These are phyloP conservation scores for Caiman crocodilus DNA, from an alignment of 2,797 vertebrate species.

Conservation along the genomic window DNA sequence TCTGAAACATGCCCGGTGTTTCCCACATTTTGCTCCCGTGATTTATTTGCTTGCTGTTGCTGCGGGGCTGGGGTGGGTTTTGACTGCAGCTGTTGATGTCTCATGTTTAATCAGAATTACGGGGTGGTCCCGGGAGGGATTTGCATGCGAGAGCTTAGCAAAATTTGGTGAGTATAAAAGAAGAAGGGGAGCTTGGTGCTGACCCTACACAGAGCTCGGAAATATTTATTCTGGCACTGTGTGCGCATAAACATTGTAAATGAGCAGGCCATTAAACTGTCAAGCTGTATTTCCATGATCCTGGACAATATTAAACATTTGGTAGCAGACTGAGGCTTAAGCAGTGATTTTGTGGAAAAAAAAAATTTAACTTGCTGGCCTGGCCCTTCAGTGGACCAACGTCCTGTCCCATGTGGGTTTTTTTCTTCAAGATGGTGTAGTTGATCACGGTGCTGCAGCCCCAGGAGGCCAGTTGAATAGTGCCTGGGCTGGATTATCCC, in stretches of 20 bases:
- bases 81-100: constrained; percentile 35
- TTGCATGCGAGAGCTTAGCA: constrained; percentile 14
- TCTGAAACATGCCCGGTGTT: neutral
- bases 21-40: neutral
- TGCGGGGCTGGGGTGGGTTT: constrained; percentile 9
- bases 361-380: neutral
- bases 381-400: neutral
- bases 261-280: constrained; percentile 45
- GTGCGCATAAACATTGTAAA: constrained; percentile 1
- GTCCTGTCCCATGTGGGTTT: no score
- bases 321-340: neutral
- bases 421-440: no score
- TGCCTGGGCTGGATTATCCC: no score
- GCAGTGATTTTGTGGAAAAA: neutral
- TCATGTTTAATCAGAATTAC: constrained; percentile 59
- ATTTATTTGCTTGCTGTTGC: constrained; percentile 26
- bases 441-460: no score
- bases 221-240: constrained; percentile 31
- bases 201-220: neutral
- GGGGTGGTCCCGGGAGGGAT: constrained; percentile 44
- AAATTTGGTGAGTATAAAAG: constrained; percentile 41
- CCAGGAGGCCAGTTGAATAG: no score
- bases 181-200: constrained; percentile 9
- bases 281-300: constrained; percentile 31
- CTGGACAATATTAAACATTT: neutral